phyloP scores from a whole-genome alignment of 1,140 invertebrate genomes.

The Ostrea edulis region DNA sequence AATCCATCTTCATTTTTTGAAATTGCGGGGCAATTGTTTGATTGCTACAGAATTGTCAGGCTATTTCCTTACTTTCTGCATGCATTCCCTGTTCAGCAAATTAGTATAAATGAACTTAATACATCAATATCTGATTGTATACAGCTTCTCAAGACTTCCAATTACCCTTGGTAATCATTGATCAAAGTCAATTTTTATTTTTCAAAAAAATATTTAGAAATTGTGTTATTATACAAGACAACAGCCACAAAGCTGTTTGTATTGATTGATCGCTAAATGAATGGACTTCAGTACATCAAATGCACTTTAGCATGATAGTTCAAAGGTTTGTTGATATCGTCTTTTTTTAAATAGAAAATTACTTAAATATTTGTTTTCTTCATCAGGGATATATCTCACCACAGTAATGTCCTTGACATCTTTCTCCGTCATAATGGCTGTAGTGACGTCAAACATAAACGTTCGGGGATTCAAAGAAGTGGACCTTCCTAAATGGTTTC shows the following conservation, averaged over 20 bases:
- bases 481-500: conserved; percentile 69
- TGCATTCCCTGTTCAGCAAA: not conserved
- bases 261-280: too few relatives aligned
- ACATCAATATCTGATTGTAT: not conserved
- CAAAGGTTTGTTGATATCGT: too few relatives aligned
- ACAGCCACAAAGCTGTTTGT: too few relatives aligned
- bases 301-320: too few relatives aligned
- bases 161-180: not conserved
- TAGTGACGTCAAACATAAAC: conserved; percentile 78
- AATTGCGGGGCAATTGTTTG: not conserved
- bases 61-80: not conserved
- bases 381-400: conserved; percentile 77
- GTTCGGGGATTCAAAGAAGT: conserved; percentile 68
- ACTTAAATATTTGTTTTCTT: conserved; percentile 24
- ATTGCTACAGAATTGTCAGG: not conserved
- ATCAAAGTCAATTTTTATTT: not conserved
- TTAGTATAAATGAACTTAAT: too few relatives aligned
- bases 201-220: too few relatives aligned
- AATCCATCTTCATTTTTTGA: conserved; percentile 15
- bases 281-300: too few relatives aligned
- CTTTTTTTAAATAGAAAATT: too few relatives aligned
- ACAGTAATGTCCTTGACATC: conserved; percentile 78
- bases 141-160: not conserved
- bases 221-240: too few relatives aligned
- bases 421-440: conserved; percentile 78